A percentile compares a stretch with the other conserved stretches of the same genome.
Evolutionary conservation across 2,797 vertebrate species (phyloP).

Genomic region (Bradypodion ventrale): DNA sequence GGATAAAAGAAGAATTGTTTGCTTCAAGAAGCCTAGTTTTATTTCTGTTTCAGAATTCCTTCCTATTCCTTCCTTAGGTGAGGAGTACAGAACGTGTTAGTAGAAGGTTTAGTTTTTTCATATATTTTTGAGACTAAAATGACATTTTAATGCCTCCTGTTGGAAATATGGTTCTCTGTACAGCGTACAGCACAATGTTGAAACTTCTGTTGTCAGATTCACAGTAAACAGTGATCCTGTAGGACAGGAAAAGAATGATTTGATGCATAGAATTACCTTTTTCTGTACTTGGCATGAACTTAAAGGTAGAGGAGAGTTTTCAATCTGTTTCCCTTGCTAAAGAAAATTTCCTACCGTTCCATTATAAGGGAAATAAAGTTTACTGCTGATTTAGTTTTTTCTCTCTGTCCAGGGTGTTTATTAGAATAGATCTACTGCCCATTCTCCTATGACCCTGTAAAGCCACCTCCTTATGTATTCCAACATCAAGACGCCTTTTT

Average conservation of each 20-base stretch:
- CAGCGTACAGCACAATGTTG: background rate
- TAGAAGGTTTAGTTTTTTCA: background rate
- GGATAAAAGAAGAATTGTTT: background rate
- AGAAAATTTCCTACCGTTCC: background rate
- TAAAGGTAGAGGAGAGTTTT: background rate
- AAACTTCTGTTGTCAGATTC: background rate
- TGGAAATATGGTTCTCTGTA: background rate
- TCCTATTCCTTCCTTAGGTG: background rate
- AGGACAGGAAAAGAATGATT: background rate
- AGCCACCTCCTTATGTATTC: too few species aligned
- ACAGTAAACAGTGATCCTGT: background rate
- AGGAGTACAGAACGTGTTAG: background rate
- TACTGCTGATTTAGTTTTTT: background rate
- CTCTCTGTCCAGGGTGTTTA: background rate
- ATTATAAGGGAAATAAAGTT: background rate
- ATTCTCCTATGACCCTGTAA: too few species aligned
- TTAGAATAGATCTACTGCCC: background rate
- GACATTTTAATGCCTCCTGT: background rate
- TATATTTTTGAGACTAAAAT: background rate
- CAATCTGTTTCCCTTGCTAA: background rate
- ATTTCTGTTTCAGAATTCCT: background rate
- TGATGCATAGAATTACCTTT: background rate
- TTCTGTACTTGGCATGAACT: background rate
- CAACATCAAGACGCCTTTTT: too few species aligned
- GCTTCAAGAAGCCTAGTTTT: background rate